Base-by-base conservation (phyloP, 2,113 vertebrate species). In the Trichechus manatus region DNA sequence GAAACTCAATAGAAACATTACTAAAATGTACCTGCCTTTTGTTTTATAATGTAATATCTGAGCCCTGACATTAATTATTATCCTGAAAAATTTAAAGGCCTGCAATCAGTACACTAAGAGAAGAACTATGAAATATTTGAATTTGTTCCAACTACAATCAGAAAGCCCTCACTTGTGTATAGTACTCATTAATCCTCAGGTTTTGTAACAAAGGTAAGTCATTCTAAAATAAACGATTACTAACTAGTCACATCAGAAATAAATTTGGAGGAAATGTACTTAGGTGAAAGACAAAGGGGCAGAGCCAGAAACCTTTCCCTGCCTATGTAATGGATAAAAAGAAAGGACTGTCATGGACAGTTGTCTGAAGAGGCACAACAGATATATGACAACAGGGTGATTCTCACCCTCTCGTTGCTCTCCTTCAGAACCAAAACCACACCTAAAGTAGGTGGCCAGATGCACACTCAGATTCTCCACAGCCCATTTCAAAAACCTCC, bases 201-300 rank as follows among this genome's bases (percentile, higher is more conserved):
- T 61, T 96, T 84, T 88, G 29, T 85, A 95, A 92, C 19, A 94
- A 91, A 91, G 42, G 22, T 27, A 94, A 75, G 15, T 79, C 36
- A 85, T 90, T 70, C 56, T 92, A 85, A 95, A 96, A 72, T 17
- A 68, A 78, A 59, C 23, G 81, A 92, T 89, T 79, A 59, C 78
- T 33, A 90, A 80, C 66, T 77, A 92, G 53, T 1, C 44, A 94
- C 91, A 75, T 50, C 17, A 83, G 74, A 90, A 95, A 86, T 80
- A 72, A 87, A 85, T 91, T 19, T 47, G 61, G 29, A 77, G 56
- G 31, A 80, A 92, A 93, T 31, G 7, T 15, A 20, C 6, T 91
- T 64, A 39, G 6, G 20, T 9, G 1, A 87, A 86, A 91, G 63
- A 39, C 10, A 23, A 88, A 87, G 25, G 29, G 6, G 14, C 0